phyloP scores from a whole-genome alignment of 1,140 invertebrate genomes.

The Hermetia illucens region DNA sequence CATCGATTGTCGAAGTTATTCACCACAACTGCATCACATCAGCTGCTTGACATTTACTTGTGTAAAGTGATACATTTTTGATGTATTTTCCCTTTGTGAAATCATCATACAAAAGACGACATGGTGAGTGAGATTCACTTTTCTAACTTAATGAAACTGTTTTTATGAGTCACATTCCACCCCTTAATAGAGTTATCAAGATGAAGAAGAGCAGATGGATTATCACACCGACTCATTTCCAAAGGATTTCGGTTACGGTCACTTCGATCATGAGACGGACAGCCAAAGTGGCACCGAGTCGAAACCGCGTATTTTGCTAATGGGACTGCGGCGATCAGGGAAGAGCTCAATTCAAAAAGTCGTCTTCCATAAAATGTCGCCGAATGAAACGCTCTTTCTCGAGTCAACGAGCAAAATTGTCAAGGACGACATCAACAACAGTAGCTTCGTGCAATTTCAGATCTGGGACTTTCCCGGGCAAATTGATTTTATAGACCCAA shows the following conservation, averaged over 20 bases:
- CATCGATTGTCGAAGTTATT: too few species aligned
- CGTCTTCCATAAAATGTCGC: slow-evolving; percentile 99
- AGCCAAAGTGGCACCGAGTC: slow-evolving; percentile 24
- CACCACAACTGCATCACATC: too few species aligned
- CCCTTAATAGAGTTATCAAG: slow-evolving; percentile 50
- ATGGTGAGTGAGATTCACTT: too few species aligned
- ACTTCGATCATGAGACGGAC: slow-evolving; percentile 57
- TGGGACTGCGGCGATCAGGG: slow-evolving; percentile 93
- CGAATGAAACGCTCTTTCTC: slow-evolving; percentile 98
- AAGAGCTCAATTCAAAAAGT: slow-evolving; percentile 99
- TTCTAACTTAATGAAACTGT: too few species aligned
- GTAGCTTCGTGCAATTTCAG: slow-evolving; percentile 98
- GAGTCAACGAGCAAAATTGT: slow-evolving; percentile 98
- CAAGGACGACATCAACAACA: slow-evolving; percentile 92
- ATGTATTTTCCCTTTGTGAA: too few species aligned
- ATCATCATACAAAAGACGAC: too few species aligned
- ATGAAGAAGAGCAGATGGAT: slow-evolving; percentile 44
- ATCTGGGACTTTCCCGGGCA: slow-evolving; percentile 99
- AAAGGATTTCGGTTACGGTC: slow-evolving; percentile 84
- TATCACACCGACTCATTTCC: slow-evolving; percentile 63
- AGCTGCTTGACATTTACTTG: too few species aligned
- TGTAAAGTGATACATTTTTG: too few species aligned
- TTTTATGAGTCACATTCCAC: too few species aligned
- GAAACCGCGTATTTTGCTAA: slow-evolving; percentile 86
- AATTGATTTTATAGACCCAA: slow-evolving; percentile 93